Conservation (phyloP, 2,888 invertebrate genomes). For the Acleris literana region DNA sequence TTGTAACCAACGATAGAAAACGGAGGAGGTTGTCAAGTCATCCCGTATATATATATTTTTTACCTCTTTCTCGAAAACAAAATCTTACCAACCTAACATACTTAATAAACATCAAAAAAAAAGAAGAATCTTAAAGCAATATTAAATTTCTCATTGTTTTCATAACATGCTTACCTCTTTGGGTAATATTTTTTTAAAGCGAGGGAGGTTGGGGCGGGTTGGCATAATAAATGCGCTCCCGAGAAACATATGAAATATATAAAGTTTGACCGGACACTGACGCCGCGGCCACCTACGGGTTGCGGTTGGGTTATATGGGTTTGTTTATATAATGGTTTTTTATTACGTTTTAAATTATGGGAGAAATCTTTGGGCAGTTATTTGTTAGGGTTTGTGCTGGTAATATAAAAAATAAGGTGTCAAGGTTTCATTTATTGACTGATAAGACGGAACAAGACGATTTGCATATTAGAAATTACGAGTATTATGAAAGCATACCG, state of each 20-base stretch:
- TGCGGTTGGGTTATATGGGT: slow-evolving; percentile 57
- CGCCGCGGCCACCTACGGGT: slow-evolving; percentile 66
- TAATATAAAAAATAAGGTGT: too few species aligned
- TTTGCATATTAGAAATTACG: too few species aligned
- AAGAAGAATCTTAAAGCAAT: slow-evolving; percentile 28
- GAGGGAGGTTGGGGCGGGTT: slow-evolving; percentile 47
- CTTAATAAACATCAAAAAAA: slow-evolving; percentile 1
- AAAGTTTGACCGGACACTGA: slow-evolving; percentile 76
- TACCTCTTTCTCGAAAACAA: too few species aligned
- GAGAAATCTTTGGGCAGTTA: too few species aligned
- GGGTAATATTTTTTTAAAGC: slow-evolving; percentile 46
- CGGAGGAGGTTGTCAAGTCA: too few species aligned
- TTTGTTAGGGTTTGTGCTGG: too few species aligned
- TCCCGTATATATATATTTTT: too few species aligned
- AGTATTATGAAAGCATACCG: too few species aligned
- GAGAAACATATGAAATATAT: slow-evolving; percentile 75
- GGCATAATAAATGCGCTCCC: slow-evolving; percentile 69
- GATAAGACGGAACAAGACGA: too few species aligned
- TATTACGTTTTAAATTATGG: neutral
- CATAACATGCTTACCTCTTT: slow-evolving; percentile 32
- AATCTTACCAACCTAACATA: neutral
- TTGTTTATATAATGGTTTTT: neutral
- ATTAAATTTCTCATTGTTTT: slow-evolving; percentile 35
- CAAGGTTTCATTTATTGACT: too few species aligned
- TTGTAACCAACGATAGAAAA: too few species aligned